phyloP scores from a whole-genome alignment of 2,888 invertebrate genomes.

The Eurytoma adleriae region DNA sequence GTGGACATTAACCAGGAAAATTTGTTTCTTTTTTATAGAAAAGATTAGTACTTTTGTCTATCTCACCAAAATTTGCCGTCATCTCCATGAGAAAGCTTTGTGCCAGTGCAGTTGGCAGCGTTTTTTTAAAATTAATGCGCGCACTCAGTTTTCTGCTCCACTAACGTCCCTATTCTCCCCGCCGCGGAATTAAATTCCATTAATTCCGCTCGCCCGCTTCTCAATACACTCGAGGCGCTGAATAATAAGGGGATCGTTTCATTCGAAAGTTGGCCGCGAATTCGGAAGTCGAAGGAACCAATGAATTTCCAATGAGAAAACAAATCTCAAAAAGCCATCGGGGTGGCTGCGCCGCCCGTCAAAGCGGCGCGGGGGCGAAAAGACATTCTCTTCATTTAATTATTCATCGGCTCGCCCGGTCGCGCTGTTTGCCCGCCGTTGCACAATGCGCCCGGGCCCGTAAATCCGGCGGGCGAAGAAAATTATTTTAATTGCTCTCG shows the following conservation, averaged over 20 bases:
- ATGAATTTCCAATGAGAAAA: conserved; percentile 56
- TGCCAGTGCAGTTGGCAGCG: neutral
- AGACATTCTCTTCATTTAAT: conserved; percentile 46
- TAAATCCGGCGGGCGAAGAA: no score
- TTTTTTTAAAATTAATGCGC: no score
- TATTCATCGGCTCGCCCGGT: conserved; percentile 41
- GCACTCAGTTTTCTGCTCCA: neutral
- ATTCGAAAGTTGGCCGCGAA: conserved; percentile 22
- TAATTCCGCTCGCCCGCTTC: neutral
- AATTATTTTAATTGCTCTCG: no score
- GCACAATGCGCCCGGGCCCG: no score
- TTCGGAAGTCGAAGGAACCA: conserved; percentile 44
- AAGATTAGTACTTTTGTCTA: neutral
- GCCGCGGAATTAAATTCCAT: conserved; percentile 11
- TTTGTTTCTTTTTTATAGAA: no score
- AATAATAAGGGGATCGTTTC: conserved; percentile 53
- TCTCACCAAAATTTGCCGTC: neutral
- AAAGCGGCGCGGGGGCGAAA: conserved; percentile 14
- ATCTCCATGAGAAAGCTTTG: neutral
- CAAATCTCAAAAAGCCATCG: conserved; percentile 52
- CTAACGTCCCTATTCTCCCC: neutral
- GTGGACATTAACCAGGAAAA: no score
- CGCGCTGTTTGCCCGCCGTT: no score
- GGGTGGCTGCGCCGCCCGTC: conserved; percentile 17
- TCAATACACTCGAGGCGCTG: conserved; percentile 26